These are phyloP conservation scores for Meloidogyne chitwoodi DNA, from an alignment of 1,140 invertebrate species.

Conservation along the genomic window DNA sequence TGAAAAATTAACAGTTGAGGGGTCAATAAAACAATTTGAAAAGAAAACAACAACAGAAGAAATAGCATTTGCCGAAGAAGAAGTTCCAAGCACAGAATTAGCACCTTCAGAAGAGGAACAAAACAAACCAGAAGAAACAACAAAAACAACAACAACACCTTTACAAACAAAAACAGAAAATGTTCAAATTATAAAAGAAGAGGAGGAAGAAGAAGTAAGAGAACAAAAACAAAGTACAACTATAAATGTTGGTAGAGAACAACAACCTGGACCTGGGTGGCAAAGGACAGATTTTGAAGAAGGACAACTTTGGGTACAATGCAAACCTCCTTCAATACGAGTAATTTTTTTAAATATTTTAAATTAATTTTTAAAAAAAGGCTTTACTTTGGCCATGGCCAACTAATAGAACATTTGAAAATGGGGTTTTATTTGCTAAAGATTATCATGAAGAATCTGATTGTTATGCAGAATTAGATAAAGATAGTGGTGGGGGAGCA, in stretches of 20 bases:
- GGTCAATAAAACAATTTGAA: background rate
- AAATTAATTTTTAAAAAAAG: background rate
- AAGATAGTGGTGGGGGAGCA: background rate
- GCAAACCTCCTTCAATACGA: constrained; percentile 5
- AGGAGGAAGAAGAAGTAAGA: background rate
- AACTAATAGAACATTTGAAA: constrained; percentile 7
- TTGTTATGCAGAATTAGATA: constrained; percentile 12
- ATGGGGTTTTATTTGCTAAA: constrained; percentile 35
- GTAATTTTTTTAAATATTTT: background rate
- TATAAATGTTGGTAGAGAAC: background rate
- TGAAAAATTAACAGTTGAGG: background rate
- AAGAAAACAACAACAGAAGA: background rate
- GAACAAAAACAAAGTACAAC: background rate
- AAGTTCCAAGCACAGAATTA: background rate
- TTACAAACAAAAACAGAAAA: background rate
- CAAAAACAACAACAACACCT: background rate
- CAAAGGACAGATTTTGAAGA: constrained; percentile 4
- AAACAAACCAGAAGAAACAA: background rate
- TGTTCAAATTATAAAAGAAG: background rate
- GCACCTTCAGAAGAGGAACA: constrained; percentile 1
- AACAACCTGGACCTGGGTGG: background rate
- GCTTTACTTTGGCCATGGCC: constrained; percentile 28
- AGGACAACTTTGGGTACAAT: constrained; percentile 1
- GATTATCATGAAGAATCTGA: constrained; percentile 29
- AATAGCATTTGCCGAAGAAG: background rate